These are phyloP conservation scores for Platyscapa corneri DNA, from an alignment of 1,140 invertebrate species.

Conservation along the genomic window DNA sequence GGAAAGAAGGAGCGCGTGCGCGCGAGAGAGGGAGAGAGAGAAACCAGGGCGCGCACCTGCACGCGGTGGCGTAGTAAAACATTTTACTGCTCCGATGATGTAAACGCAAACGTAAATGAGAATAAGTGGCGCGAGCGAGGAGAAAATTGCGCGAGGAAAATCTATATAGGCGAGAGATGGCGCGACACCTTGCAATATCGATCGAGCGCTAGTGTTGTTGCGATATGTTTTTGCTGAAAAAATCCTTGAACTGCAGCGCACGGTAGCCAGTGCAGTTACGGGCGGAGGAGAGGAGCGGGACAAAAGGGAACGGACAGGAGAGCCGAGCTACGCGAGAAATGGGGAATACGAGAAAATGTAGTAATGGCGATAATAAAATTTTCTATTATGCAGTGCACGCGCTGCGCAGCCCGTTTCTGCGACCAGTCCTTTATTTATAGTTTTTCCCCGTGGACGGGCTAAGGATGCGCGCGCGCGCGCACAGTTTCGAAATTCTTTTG, in stretches of 20 bases:
- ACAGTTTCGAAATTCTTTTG: constrained; percentile 34
- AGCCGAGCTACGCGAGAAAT: background rate
- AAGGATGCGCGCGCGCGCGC: constrained; percentile 36
- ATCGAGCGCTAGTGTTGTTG: constrained; percentile 45
- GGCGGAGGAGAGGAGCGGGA: background rate
- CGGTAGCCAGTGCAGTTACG: too few species aligned
- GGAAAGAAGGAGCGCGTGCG: constrained; percentile 21
- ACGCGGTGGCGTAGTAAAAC: constrained; percentile 63
- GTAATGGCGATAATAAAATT: constrained; percentile 44
- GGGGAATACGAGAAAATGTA: constrained; percentile 27
- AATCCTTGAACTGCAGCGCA: constrained; percentile 35
- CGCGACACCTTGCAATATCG: constrained; percentile 54
- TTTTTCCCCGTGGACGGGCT: background rate
- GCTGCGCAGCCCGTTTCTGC: constrained; percentile 43
- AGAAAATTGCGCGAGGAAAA: constrained; percentile 50
- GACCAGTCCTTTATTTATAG: constrained; percentile 29
- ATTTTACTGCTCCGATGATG: constrained; percentile 72
- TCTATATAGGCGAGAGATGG: constrained; percentile 27
- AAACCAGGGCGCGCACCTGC: constrained; percentile 71
- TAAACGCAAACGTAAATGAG: constrained; percentile 72
- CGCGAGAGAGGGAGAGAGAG: constrained; percentile 54
- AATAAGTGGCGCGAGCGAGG: constrained; percentile 61
- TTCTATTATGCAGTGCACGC: constrained; percentile 53
- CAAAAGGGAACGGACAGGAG: background rate
- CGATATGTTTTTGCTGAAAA: constrained; percentile 33